Evolutionary conservation across 2,113 vertebrate species (phyloP).

Genomic region (Lepisosteus oculatus): DNA sequence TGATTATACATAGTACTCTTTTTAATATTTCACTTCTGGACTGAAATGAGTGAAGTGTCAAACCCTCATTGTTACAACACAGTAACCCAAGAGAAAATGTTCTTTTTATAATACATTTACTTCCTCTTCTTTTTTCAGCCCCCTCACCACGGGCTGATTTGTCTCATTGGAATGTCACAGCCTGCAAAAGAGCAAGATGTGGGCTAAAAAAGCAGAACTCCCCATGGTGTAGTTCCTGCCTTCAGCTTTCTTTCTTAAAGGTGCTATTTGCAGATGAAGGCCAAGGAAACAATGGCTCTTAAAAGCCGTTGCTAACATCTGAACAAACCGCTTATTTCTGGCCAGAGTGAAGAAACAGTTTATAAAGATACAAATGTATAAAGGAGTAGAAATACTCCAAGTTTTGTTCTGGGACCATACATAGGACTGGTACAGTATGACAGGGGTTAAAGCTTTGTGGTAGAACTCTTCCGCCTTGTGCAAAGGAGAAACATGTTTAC

Average conservation of each 20-base stretch:
- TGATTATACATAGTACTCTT: too few species aligned
- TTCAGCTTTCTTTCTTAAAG: background rate
- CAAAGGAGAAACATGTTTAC: too few species aligned
- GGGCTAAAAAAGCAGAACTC: conserved; percentile 18
- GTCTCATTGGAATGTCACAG: conserved; percentile 5
- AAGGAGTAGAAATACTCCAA: background rate
- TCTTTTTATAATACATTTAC: conserved; percentile 16
- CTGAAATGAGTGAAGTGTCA: too few species aligned
- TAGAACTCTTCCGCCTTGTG: too few species aligned
- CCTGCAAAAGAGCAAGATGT: conserved; percentile 8
- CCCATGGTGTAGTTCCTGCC: background rate
- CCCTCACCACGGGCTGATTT: conserved; percentile 6
- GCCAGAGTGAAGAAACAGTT: background rate
- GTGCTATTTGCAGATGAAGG: background rate
- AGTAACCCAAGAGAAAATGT: too few species aligned
- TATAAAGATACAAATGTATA: background rate
- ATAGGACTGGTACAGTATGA: too few species aligned
- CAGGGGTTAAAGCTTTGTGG: too few species aligned
- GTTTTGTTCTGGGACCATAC: background rate
- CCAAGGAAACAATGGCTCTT: background rate
- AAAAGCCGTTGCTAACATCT: background rate
- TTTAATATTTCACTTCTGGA: too few species aligned
- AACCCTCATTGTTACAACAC: too few species aligned
- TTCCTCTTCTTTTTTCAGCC: conserved; percentile 13
- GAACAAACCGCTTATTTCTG: background rate